phyloP scores from a whole-genome alignment of 2,888 invertebrate species.

The Epirrhoe alternata region DNA sequence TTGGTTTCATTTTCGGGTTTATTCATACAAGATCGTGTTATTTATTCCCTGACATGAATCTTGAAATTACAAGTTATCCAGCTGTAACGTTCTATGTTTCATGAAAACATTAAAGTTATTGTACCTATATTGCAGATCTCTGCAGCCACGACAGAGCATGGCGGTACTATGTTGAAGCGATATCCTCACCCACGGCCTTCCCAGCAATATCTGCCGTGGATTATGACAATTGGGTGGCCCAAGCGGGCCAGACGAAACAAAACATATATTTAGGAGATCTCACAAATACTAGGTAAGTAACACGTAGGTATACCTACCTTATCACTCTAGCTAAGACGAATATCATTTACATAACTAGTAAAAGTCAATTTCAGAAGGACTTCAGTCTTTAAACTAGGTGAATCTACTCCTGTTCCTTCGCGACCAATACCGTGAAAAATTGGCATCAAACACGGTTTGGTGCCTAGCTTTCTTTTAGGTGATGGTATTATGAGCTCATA shows the following conservation, averaged over 20 bases:
- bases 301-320: neutral
- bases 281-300: constrained; percentile 63
- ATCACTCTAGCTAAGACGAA: neutral
- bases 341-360: neutral
- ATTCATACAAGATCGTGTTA: neutral
- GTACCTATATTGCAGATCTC: constrained; percentile 69
- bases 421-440: too few relatives aligned
- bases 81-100: neutral
- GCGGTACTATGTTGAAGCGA: constrained; percentile 84
- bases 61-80: neutral
- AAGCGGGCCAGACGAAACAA: constrained; percentile 41
- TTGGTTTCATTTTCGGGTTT: neutral
- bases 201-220: constrained; percentile 71
- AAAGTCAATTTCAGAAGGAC: too few relatives aligned
- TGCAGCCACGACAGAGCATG: constrained; percentile 86
- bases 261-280: constrained; percentile 71
- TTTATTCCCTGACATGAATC: neutral
- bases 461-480: too few relatives aligned
- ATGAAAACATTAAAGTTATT: neutral
- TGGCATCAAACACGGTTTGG: too few relatives aligned
- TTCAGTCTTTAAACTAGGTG: too few relatives aligned
- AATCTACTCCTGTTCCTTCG: too few relatives aligned
- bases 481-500: too few relatives aligned
- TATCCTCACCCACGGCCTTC: constrained; percentile 71
- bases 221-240: constrained; percentile 76